A percentile compares a stretch with the other conserved stretches of the same genome.
These are phyloP conservation scores for Yponomeuta evonymella DNA, from an alignment of 2,888 invertebrate species.

Conservation along the genomic window DNA sequence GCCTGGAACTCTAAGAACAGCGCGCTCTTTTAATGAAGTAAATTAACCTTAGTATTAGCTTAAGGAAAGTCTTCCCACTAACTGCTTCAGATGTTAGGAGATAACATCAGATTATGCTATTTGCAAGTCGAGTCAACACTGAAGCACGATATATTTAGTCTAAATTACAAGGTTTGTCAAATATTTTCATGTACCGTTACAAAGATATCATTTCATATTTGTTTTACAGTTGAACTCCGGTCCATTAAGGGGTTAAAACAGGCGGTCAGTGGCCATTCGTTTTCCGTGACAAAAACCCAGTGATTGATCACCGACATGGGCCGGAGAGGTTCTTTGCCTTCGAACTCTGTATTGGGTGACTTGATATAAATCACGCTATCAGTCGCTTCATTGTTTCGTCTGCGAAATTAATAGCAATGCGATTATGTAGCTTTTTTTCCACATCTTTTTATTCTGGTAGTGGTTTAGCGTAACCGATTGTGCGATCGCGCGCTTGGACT, in stretches of 20 bases:
- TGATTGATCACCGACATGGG: conserved; percentile 56
- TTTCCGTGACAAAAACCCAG: conserved; percentile 51
- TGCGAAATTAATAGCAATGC: conserved; percentile 30
- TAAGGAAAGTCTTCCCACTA: not conserved
- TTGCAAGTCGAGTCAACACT: not conserved
- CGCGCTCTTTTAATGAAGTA: conserved; percentile 8
- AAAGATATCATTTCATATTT: not conserved
- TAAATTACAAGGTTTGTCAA: not conserved
- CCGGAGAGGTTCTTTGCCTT: conserved; percentile 50
- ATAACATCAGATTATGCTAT: not conserved
- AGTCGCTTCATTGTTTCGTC: conserved; percentile 35
- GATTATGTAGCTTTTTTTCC: conserved; percentile 30
- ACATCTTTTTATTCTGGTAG: conserved; percentile 19
- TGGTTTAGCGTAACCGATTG: conserved; percentile 41
- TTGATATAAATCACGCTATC: conserved; percentile 37
- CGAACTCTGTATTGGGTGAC: conserved; percentile 35
- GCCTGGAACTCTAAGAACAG: not conserved
- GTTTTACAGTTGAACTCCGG: not conserved
- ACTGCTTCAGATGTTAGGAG: not conserved
- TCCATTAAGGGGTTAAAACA: conserved; percentile 9
- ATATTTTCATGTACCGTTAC: not conserved
- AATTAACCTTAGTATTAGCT: conserved; percentile 9
- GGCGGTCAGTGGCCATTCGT: conserved; percentile 33
- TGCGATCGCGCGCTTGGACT: conserved; percentile 36
- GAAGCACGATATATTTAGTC: no score